Evolutionary conservation across 2,888 invertebrate genomes (phyloP), one percentile per base, ranked within the genome.

Genomic region (Eucera pruinosa): DNA sequence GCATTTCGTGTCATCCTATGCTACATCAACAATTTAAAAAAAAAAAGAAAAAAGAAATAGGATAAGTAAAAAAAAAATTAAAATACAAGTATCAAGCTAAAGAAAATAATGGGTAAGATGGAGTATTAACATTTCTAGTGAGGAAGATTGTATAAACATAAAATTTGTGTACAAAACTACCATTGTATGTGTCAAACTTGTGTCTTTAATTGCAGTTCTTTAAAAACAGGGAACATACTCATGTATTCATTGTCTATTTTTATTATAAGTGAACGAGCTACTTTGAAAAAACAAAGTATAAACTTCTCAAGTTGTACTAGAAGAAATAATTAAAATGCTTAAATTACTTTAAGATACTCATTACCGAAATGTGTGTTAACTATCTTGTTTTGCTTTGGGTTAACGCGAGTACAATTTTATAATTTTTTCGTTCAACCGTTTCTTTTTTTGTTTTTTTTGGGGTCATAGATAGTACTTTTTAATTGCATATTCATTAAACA

Each of bases 51-150:
- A 33, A 33, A 33, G 33, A 7, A 33, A 33, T 33, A n/a, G 30
- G 20, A 18, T 39, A 47, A 30, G 15, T 60, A 45, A 30, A 23
- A 30, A 15, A 54, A 18, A 33, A 25, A 6, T n/a, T 1, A 11
- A 58, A 27, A 67, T n/a, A 18, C 45, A 25, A 0, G 27, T 69
- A 43, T 5, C 1, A 1, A 27, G 18, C 23, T 20, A 58, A 71
- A 54, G 43, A 7, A 69, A 78, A 68, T 82, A 60, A 72, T 75
- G 80, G 82, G 72, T 82, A 78, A 83, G 78, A 47, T 65, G 77
- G 82, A 72, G 50, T 78, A 68, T 20, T 71, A 75, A 78, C 54
- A 66, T 52, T 57, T 36, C 47, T 67, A 61, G 25, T 68, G 75
- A 75, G 64, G 67, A 66, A 72, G 45, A 81, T 71, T 78, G 74